Evolutionary conservation across 2,113 vertebrate genomes (phyloP), one percentile per base, ranked within the genome.

Genomic region (Promerops cafer): DNA sequence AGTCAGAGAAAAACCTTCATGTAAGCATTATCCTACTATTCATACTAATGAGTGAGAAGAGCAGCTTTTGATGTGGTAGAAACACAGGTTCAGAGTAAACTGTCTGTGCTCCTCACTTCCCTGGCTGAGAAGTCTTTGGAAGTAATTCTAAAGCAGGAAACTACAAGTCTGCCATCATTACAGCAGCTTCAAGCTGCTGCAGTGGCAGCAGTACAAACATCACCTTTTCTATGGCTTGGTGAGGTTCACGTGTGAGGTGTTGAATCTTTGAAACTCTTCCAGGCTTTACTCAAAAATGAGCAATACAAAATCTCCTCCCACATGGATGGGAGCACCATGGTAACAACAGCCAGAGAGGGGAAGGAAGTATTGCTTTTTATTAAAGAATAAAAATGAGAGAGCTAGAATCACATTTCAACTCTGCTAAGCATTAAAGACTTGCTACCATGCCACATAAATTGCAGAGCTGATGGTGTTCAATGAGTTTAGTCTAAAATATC

Each of bases 221-320:
- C 47, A 59, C 66, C 27, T n/a, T 45, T 80, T 45, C 42, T 65
- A 65, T 15, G 52, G 72, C 68, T 57, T 69, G 50, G 63, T 56
- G 65, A 61, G 53, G 54, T 65, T 89, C 49, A 44, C 0, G 3
- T 60, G 76, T 72, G 50, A 37, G 47, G 64, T 35, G 60, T 16
- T 87, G 54, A 64, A 83, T 45, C 50, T 47, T 83, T 59, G 56
- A 65, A 63, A 44, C 57, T 50, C 53, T 75, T 39, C 14, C 76
- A 92, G 66, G 85, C 53, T 93, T 87, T 91, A 81, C 56, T 85
- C 74, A 87, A n/a, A 82, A 94, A 81, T 26, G 65, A 97, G 86
- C 79, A 90, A 89, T 33, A 81, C 52, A 83, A 69, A 83, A 86
- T 77, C 71, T 86, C 59, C 47, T 80, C 94, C 92, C 56, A 96